Evolutionary conservation across 2,113 vertebrate species (phyloP).

Genomic region (Hystrix brachyura): DNA sequence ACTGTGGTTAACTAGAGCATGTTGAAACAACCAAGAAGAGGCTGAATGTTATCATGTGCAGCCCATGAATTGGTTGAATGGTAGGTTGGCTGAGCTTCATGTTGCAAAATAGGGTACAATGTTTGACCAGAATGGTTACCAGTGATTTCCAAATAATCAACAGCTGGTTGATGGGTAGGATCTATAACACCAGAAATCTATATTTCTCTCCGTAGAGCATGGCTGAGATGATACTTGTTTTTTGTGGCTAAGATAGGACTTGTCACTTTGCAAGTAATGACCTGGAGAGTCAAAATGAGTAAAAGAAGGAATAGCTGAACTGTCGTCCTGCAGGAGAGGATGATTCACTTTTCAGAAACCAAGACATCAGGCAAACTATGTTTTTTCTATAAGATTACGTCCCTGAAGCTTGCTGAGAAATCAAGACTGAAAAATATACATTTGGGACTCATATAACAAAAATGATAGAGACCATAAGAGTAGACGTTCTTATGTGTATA

Average conservation of each 20-base stretch:
- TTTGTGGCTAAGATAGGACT: background rate
- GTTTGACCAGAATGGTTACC: background rate
- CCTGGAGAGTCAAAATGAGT: background rate
- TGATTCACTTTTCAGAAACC: background rate
- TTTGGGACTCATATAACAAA: background rate
- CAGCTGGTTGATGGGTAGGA: background rate
- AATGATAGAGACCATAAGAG: background rate
- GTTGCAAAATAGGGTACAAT: background rate
- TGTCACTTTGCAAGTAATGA: background rate
- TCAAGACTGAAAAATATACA: background rate
- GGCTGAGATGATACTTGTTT: background rate
- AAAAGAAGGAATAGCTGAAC: background rate
- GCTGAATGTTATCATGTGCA: background rate
- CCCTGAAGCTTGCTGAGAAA: background rate
- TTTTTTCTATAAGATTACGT: background rate
- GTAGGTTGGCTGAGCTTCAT: background rate
- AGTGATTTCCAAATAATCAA: background rate
- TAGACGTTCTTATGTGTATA: background rate
- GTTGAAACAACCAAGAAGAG: background rate
- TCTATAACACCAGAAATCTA: background rate
- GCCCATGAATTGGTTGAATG: background rate
- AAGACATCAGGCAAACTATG: background rate
- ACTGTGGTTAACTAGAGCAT: background rate
- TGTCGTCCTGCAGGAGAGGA: background rate
- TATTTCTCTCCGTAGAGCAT: background rate